A percentile compares a stretch with the other conserved stretches of the same genome.
Conservation (phyloP, 1,140 invertebrate genomes). For the Araneus ventricosus region DNA sequence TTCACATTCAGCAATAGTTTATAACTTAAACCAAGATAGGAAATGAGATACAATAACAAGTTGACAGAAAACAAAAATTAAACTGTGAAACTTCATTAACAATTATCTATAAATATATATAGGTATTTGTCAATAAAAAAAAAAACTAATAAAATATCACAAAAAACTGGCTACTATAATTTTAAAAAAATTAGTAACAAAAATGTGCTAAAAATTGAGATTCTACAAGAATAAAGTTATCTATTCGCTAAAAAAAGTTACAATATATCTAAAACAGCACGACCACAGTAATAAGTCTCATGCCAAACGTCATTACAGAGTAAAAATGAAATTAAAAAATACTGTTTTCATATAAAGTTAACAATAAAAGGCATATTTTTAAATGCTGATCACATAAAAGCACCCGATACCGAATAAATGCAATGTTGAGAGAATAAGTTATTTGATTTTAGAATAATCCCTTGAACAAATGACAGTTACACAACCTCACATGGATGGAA, state of each 20-base stretch:
- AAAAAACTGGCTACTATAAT: slow-evolving; percentile 18
- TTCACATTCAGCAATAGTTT: neutral
- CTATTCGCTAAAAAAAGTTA: slow-evolving; percentile 30
- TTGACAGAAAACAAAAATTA: neutral
- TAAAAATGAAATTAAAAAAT: slow-evolving; percentile 65
- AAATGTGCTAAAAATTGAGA: slow-evolving; percentile 60
- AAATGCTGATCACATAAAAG: slow-evolving; percentile 54
- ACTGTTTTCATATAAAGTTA: slow-evolving; percentile 43
- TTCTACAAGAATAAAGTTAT: slow-evolving; percentile 35
- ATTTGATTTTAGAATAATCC: neutral
- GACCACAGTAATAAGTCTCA: slow-evolving; percentile 55
- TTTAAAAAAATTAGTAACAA: slow-evolving; percentile 18
- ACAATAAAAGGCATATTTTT: slow-evolving; percentile 58
- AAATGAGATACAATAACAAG: neutral
- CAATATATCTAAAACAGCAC: slow-evolving; percentile 42
- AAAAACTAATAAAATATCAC: slow-evolving; percentile 11
- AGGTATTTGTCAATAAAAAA: slow-evolving; percentile 15
- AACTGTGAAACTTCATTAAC: slow-evolving; percentile 10
- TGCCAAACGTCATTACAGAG: slow-evolving; percentile 55
- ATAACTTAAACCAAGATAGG: neutral
- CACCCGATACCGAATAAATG: slow-evolving; percentile 62
- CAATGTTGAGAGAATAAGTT: slow-evolving; percentile 55
- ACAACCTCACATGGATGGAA: slow-evolving; percentile 34
- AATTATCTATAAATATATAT: slow-evolving; percentile 6
- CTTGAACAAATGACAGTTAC: neutral